Conservation (phyloP, 2,888 invertebrate genomes). For the Resseliella maxima region DNA sequence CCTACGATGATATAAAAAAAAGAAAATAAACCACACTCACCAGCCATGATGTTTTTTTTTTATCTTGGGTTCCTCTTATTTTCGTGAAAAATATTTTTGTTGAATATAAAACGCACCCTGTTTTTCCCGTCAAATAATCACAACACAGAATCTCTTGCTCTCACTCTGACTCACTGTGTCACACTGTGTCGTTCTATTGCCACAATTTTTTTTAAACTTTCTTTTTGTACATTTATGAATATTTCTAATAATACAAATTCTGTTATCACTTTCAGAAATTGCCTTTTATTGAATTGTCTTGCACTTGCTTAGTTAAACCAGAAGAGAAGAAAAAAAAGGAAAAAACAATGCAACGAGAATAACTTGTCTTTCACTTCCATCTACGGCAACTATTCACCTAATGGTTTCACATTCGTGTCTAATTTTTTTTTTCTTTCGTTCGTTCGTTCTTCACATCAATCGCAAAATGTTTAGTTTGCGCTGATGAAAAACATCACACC, state of each 20-base stretch:
- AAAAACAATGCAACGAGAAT: not conserved
- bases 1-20: not conserved
- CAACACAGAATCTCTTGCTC: not conserved
- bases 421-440: too few relatives aligned
- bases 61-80: not conserved
- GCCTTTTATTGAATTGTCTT: not conserved
- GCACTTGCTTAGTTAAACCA: not conserved
- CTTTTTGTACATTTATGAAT: conserved; percentile 15
- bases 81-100: not conserved
- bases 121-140: not conserved
- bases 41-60: conserved; percentile 45
- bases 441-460: too few relatives aligned
- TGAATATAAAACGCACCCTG: conserved; percentile 46
- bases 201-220: not conserved
- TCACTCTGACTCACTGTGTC: not conserved
- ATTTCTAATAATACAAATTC: not conserved
- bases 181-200: not conserved
- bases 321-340: not conserved
- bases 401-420: conserved; percentile 7
- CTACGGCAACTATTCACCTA: conserved; percentile 37
- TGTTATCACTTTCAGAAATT: not conserved
- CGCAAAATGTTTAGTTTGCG: conserved; percentile 42
- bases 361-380: conserved; percentile 44
- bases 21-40: not conserved
- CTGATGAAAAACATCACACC: conserved; percentile 36